Evolutionary conservation across 2,888 invertebrate species (phyloP).

Genomic region (Sarcophaga caerulescens): DNA sequence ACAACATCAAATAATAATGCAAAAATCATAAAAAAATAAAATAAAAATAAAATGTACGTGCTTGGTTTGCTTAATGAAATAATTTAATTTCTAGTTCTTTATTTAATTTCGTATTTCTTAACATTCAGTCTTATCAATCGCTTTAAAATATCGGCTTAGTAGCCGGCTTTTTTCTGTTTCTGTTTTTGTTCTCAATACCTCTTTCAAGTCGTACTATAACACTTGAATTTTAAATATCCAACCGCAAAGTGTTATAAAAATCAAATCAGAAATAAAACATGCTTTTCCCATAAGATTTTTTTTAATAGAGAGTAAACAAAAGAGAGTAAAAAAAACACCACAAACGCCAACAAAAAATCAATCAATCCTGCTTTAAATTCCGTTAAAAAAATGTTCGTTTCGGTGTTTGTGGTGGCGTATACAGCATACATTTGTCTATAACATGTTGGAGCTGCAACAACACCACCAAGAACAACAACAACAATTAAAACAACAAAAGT

Average conservation of each 20-base stretch:
- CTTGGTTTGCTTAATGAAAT: slow-evolving; percentile 19
- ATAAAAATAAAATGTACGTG: slow-evolving; percentile 15
- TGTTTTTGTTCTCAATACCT: not conserved
- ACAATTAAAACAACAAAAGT: not conserved
- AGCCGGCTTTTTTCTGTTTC: not conserved
- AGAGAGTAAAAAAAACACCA: not conserved
- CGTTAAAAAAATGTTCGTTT: not conserved
- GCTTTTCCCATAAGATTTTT: not conserved
- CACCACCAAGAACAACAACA: slow-evolving; percentile 26
- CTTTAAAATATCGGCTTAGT: slow-evolving; percentile 30
- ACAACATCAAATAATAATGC: slow-evolving; percentile 2
- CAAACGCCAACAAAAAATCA: slow-evolving; percentile 45
- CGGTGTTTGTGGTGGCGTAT: slow-evolving; percentile 29
- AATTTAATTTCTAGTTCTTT: slow-evolving; percentile 41
- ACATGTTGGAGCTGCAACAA: slow-evolving; percentile 56
- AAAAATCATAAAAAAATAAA: not conserved
- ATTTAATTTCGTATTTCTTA: not conserved
- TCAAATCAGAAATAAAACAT: not conserved
- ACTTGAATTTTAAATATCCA: not conserved
- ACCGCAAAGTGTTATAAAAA: slow-evolving; percentile 9
- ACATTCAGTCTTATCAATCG: not conserved
- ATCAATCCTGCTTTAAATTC: slow-evolving; percentile 44
- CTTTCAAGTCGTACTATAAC: not conserved
- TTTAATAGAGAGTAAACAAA: not conserved
- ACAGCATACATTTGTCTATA: slow-evolving; percentile 59